Evolutionary conservation across 1,140 invertebrate species (phyloP).

Genomic region (Trichomalopsis sarcophagae): DNA sequence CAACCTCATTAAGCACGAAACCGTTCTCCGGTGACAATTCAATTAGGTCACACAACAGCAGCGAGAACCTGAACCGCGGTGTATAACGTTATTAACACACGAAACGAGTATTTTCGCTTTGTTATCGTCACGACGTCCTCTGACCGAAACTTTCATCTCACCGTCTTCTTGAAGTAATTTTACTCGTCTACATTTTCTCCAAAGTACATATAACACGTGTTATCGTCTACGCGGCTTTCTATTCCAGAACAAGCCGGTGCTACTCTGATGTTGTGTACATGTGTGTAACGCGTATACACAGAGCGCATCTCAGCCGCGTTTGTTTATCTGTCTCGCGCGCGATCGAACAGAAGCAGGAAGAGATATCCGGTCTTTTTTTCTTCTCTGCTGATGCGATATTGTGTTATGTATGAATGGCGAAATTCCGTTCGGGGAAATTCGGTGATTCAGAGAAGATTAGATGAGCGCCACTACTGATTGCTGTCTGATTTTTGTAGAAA

Average conservation of each 20-base stretch:
- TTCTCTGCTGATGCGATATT: not conserved
- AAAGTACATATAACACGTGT: not conserved
- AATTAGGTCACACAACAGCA: not conserved
- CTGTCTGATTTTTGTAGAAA: not conserved
- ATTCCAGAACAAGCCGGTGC: slow-evolving; percentile 26
- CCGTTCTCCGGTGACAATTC: not conserved
- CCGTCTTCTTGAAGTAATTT: too few species aligned
- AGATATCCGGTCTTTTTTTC: slow-evolving; percentile 32
- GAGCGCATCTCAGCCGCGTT: slow-evolving; percentile 4
- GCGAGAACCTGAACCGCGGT: too few species aligned
- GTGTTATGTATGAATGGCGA: not conserved
- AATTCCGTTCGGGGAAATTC: not conserved
- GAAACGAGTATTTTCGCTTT: too few species aligned
- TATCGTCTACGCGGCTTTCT: slow-evolving; percentile 31
- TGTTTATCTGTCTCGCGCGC: slow-evolving; percentile 30
- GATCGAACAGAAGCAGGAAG: not conserved
- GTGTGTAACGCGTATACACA: not conserved
- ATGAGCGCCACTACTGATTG: too few species aligned
- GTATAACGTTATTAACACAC: too few species aligned
- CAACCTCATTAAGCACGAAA: not conserved
- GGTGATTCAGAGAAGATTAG: not conserved
- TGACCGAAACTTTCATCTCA: too few species aligned
- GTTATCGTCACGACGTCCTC: too few species aligned
- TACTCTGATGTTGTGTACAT: not conserved
- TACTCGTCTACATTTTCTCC: slow-evolving; percentile 11